Evolutionary conservation across 2,888 invertebrate species (phyloP).

Genomic region (Anodontia alba): DNA sequence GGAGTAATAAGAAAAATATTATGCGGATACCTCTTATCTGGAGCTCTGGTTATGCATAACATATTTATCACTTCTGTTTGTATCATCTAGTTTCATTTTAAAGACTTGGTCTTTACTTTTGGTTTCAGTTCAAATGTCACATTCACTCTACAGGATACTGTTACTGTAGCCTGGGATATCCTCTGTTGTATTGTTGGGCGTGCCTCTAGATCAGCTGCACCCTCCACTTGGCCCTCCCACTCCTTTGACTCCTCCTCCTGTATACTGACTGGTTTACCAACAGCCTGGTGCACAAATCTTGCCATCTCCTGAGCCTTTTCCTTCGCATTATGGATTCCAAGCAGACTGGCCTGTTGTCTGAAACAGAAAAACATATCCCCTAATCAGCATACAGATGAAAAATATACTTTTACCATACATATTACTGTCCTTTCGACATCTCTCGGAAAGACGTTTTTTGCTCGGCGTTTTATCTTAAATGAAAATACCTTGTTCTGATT

Average conservation of each 20-base stretch:
- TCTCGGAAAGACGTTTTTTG: too few species aligned
- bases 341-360: slow-evolving; percentile 80
- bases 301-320: slow-evolving; percentile 82
- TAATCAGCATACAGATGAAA: too few species aligned
- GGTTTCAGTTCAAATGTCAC: slow-evolving; percentile 80
- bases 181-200: slow-evolving; percentile 75
- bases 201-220: slow-evolving; percentile 64
- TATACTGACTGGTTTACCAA: slow-evolving; percentile 76
- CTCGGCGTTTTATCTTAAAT: too few species aligned
- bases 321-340: slow-evolving; percentile 81
- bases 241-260: slow-evolving; percentile 77
- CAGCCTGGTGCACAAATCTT: slow-evolving; percentile 74
- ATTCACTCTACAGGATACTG: slow-evolving; percentile 76
- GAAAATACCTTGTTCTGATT: too few species aligned
- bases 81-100: slow-evolving; percentile 10
- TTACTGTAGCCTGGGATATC: slow-evolving; percentile 74
- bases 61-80: too few species aligned
- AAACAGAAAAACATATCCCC: slow-evolving; percentile 19
- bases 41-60: too few species aligned
- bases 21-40: too few species aligned
- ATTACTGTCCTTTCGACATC: too few species aligned
- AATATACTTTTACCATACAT: not conserved
- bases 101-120: slow-evolving; percentile 70
- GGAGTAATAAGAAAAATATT: too few species aligned
- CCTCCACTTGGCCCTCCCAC: slow-evolving; percentile 70